Conservation (phyloP, 1,140 invertebrate species). For the Bradynema listronoti region DNA sequence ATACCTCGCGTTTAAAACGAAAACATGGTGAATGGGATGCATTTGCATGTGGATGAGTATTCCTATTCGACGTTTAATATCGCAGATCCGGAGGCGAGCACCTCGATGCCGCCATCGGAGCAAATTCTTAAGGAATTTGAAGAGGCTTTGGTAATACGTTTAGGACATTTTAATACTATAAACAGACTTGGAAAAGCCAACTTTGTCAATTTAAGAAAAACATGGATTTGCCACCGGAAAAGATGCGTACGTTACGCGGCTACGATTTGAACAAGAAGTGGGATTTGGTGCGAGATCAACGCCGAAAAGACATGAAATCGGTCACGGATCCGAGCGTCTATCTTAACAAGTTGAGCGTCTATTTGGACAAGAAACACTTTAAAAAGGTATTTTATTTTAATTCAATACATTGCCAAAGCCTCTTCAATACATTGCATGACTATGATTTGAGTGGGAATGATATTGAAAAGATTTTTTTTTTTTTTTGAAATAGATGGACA, state of each 20-base stretch:
- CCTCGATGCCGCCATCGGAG: constrained; percentile 15
- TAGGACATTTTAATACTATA: constrained; percentile 16
- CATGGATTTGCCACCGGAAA: constrained; percentile 97
- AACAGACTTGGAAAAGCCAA: constrained; percentile 12
- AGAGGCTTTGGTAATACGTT: constrained; percentile 51
- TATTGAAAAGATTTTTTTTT: no score
- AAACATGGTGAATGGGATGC: no score
- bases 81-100: not conserved
- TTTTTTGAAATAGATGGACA: no score
- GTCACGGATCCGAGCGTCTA: constrained; percentile 48
- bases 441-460: no score
- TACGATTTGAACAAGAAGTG: constrained; percentile 98
- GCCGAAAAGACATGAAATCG: constrained; percentile 58
- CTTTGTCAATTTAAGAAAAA: constrained; percentile 68
- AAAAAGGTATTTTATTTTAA: constrained; percentile 40
- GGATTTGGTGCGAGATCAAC: constrained; percentile 99
- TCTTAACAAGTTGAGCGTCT: constrained; percentile 48
- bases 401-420: constrained; percentile 2
- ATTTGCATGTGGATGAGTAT: no score
- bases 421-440: no score
- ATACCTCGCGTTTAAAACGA: no score
- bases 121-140: constrained; percentile 41
- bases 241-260: constrained; percentile 88
- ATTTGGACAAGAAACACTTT: constrained; percentile 47
- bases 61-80: not conserved